phyloP scores from a whole-genome alignment of 1,140 invertebrate species.

The Scaptomyza montana region DNA sequence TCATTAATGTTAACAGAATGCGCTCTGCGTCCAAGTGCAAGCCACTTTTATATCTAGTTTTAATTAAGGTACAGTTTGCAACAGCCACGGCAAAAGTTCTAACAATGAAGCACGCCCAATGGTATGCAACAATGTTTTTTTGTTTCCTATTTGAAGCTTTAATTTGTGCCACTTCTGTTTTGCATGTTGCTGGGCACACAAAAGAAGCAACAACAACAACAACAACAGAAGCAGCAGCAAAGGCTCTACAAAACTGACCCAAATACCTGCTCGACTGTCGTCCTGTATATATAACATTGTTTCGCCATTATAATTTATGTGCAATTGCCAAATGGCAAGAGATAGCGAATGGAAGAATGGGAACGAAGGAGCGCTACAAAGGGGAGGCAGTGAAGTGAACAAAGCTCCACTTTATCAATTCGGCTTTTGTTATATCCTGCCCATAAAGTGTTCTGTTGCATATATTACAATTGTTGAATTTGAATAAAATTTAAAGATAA shows the following conservation, averaged over 20 bases:
- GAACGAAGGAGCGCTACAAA: conserved; percentile 11
- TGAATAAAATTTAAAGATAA: conserved; percentile 7
- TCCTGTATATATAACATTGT: conserved; percentile 50
- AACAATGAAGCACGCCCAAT: conserved; percentile 25
- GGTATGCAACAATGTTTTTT: conserved; percentile 48
- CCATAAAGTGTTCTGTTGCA: conserved; percentile 24
- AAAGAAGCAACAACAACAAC: conserved; percentile 16
- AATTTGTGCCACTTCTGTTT: conserved; percentile 75
- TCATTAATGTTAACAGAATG: conserved; percentile 49
- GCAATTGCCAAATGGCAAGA: conserved; percentile 15
- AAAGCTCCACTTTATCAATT: conserved; percentile 46
- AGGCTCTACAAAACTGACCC: conserved; percentile 53
- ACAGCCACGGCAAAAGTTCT: background rate
- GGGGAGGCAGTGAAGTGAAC: conserved; percentile 56
- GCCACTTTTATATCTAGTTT: conserved; percentile 32
- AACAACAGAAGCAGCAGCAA: too few relatives aligned
- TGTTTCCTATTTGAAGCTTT: conserved; percentile 8
- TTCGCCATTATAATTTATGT: conserved; percentile 69
- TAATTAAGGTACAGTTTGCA: conserved; percentile 36
- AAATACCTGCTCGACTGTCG: conserved; percentile 61
- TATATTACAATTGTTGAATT: conserved; percentile 7
- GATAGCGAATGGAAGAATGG: too few relatives aligned
- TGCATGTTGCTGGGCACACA: conserved; percentile 49
- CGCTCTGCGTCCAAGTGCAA: conserved; percentile 26
- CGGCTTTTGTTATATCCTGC: conserved; percentile 23